Conservation (phyloP, 37 sponge, comb jelly and placozoan genomes). For the Chondrilla cf. caribensis region DNA sequence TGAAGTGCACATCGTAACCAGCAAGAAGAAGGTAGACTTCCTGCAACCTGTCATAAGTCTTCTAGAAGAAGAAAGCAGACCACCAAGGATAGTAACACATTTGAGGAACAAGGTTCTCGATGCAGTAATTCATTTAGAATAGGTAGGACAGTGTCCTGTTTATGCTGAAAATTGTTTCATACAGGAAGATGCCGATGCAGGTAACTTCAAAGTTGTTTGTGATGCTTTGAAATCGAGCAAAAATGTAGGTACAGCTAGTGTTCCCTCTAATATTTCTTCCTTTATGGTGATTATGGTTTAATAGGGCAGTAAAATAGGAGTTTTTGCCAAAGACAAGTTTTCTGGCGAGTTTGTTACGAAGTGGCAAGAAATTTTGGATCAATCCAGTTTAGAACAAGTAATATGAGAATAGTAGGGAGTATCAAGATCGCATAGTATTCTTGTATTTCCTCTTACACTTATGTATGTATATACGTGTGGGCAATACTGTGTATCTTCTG, state of each 20-base stretch:
- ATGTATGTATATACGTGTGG: too few relatives aligned
- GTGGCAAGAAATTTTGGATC: slow-evolving; percentile 51
- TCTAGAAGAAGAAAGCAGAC: slow-evolving; percentile 36
- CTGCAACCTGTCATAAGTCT: slow-evolving; percentile 60
- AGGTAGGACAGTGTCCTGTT: slow-evolving; percentile 23
- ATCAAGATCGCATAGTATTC: too few relatives aligned
- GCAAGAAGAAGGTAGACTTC: slow-evolving; percentile 95
- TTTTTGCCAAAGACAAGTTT: slow-evolving; percentile 80
- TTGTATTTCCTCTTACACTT: neutral
- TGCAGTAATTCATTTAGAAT: neutral
- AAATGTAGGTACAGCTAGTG: slow-evolving; percentile 42
- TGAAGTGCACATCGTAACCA: slow-evolving; percentile 71
- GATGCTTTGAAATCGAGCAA: slow-evolving; percentile 49
- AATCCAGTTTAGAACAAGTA: slow-evolving; percentile 33
- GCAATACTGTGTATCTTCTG: too few relatives aligned
- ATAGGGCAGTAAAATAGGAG: slow-evolving; percentile 77
- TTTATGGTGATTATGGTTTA: too few relatives aligned
- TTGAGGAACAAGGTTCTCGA: slow-evolving; percentile 66
- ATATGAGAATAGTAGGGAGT: too few relatives aligned
- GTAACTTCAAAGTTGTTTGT: slow-evolving; percentile 36
- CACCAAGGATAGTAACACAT: slow-evolving; percentile 56
- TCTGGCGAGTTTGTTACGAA: slow-evolving; percentile 68
- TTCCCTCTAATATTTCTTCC: too few relatives aligned
- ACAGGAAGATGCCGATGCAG: slow-evolving; percentile 42
- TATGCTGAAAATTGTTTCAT: slow-evolving; percentile 19